phyloP scores from a whole-genome alignment of 2,113 vertebrate genomes.

The Albula goreensis region DNA sequence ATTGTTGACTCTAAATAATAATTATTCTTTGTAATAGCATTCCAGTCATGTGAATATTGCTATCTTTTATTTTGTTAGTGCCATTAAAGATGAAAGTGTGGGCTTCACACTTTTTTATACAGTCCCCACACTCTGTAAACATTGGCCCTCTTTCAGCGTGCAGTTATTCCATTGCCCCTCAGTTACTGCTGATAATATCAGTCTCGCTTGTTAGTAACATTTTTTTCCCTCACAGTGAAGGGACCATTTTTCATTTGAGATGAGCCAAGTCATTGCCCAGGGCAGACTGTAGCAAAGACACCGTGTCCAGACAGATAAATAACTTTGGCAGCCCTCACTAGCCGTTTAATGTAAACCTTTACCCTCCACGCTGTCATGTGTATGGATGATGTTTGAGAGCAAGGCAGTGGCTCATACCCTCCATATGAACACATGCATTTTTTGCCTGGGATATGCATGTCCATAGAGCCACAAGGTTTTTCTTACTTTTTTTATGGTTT shows the following conservation, averaged over 20 bases:
- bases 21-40: too few relatives aligned
- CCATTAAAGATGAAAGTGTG: not conserved
- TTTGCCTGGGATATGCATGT: too few relatives aligned
- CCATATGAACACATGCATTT: not conserved
- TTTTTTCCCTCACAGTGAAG: not conserved
- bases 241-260: not conserved
- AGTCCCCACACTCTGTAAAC: not conserved
- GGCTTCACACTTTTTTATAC: not conserved
- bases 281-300: not conserved
- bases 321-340: not conserved
- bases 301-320: conserved; percentile 1
- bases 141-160: not conserved
- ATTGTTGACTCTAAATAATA: not conserved
- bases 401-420: not conserved
- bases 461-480: not conserved
- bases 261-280: not conserved
- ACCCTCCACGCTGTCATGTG: not conserved
- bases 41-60: not conserved
- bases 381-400: not conserved
- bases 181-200: conserved; percentile 14
- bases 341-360: conserved; percentile 1
- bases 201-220: conserved; percentile 2
- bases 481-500: not conserved
- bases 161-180: not conserved
- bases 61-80: not conserved